Conservation (phyloP, 1,140 invertebrate species). For the Penaeus vannamei region DNA sequence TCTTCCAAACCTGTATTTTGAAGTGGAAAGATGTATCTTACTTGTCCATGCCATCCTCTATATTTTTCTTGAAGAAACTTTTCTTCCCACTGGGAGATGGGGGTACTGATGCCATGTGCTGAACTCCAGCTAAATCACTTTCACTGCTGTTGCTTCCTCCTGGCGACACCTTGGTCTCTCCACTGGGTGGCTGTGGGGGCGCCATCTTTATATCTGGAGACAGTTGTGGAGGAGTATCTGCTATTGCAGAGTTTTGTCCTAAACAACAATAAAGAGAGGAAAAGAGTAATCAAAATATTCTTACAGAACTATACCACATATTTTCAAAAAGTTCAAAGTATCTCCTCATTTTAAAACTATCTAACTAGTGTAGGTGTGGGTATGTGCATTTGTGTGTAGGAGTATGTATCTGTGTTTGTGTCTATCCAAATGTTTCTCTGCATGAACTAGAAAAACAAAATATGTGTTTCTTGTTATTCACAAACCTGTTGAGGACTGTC, state of each 20-base stretch:
- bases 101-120: slow-evolving; percentile 69
- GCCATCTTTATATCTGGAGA: slow-evolving; percentile 53
- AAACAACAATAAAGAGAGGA: background rate
- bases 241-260: slow-evolving; percentile 49
- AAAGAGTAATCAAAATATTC: background rate
- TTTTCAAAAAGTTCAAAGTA: background rate
- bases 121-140: slow-evolving; percentile 37
- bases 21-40: slow-evolving; percentile 72
- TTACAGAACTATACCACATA: background rate
- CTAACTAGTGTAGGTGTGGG: background rate
- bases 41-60: slow-evolving; percentile 92
- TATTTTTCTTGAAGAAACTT: slow-evolving; percentile 89
- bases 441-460: background rate
- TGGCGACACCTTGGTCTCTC: slow-evolving; percentile 45
- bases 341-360: background rate
- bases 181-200: slow-evolving; percentile 46
- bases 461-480: background rate
- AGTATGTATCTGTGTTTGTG: background rate
- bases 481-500: slow-evolving; percentile 81
- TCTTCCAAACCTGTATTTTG: no score
- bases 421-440: background rate
- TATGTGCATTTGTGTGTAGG: slow-evolving; percentile 25
- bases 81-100: slow-evolving; percentile 80
- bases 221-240: slow-evolving; percentile 42
- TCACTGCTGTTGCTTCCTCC: slow-evolving; percentile 37